Evolutionary conservation across 2,888 invertebrate genomes (phyloP), one percentile per base, ranked within the genome.

Genomic region (Lampropteryx suffumata): DNA sequence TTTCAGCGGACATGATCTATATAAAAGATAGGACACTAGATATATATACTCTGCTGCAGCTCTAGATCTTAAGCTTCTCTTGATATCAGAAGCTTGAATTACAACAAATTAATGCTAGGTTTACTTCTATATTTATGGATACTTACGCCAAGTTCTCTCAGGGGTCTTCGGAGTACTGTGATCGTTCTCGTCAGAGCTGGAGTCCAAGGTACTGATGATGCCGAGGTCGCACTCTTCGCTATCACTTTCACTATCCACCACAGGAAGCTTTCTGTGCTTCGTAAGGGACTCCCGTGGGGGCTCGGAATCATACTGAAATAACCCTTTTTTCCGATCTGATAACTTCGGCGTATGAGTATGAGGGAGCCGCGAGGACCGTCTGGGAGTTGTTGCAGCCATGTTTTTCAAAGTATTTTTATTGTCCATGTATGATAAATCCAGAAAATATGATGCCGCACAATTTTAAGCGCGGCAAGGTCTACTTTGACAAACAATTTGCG

Each of bases 251-350:
- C 89, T 89, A 35, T 89, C 82, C 48, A 89, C 78, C 28, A 88
- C 89, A 11, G 90, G 82, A 9, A 90, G 73, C 44, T 71, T 76
- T 26, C 88, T 71, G 54, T 89, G 88, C 56, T 80, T 81, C 45
- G 86, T 89, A 59, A 87, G 52, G 2, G 87, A 85, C 64, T 86
- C 88, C 61, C 76, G 67, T 11, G 71, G 56, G 6, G 75, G 65
- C 50, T 79, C 73, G 8, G 62, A 60, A 0, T 67, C 73, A 61
- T 59, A 62, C 69, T 91, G 91, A 66, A 94, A 94, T 57, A 94
- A 82, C 58, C 92, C 91, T 58, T 94, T 92, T 66, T 94, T 93
- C 21, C 94, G 87, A 59, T 93, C 93, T 0, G 92, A 88, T 73
- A 93, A 84, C 65, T 91, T 91, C 1, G 93, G 92, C 1, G 94